Evolutionary conservation across 92 coral and sea anemone genomes (phyloP), one percentile per base, ranked within the genome.

Genomic region (Virgularia gustaviana): DNA sequence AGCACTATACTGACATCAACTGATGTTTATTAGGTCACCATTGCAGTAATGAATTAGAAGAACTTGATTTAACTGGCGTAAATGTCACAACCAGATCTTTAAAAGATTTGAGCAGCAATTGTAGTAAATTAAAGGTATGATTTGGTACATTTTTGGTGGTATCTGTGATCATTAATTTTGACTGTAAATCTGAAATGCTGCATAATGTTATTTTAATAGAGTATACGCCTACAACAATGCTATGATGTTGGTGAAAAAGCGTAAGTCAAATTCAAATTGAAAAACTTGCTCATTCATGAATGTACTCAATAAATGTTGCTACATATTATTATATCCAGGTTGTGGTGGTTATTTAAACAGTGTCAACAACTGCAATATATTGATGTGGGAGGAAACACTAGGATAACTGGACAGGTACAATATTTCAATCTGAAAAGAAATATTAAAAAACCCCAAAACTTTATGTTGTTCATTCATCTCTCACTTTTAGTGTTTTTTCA

Each of bases 301-400:
- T 2, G n/a, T 25, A 31, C 7, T 41, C n/a, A 9, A 16, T 39
- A 0, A 10, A n/a, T 9, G 43, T 18, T 54, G 34, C 18, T 9
- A 28, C 22, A 16, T 29, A 34, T 24, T 16, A 13, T 33, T 49
- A 28, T 18, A 79, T 45, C 3, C 61, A 92, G 98, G 39, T 85
- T 92, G 54, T 92, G 98, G 98, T 92, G 98, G 98, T 77, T 92
- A 12, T 89, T 92, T 44, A 92, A 89, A 78, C 85, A 89, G 77
- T 92, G 96, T 56, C 49, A 42, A 28, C 63, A 86, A 13, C 85
- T 92, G 2, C 79, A 73, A 68, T 79, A 86, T 65, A 68, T 85
- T 57, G 85, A 92, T 60, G 54, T 92, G 41, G 79, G 84, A 57
- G 98, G 85, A 38, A 89, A 80, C 63, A 86, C 75, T 47, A 75